Conservation (phyloP, 2,888 invertebrate species). For the Scaptomyza tumidula region DNA sequence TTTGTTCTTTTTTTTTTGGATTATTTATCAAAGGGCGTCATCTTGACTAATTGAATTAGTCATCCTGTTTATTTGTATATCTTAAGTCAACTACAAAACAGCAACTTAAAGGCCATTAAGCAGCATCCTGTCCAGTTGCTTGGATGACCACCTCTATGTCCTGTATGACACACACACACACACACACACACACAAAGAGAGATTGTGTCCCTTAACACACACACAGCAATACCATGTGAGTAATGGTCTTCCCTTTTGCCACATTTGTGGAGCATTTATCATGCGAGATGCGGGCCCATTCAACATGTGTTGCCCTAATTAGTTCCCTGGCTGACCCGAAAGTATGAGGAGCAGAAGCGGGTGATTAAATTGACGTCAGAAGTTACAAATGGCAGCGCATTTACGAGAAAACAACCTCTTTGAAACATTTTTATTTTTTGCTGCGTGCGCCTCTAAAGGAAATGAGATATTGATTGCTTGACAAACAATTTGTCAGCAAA, state of each 20-base stretch:
- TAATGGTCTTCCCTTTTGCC: slow-evolving; percentile 56
- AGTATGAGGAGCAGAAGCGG: not conserved
- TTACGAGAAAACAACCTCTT: slow-evolving; percentile 32
- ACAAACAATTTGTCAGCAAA: slow-evolving; percentile 10
- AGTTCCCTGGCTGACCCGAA: slow-evolving; percentile 34
- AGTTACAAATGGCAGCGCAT: slow-evolving; percentile 46
- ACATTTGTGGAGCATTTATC: slow-evolving; percentile 65
- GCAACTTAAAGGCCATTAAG: slow-evolving; percentile 19
- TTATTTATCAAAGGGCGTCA: slow-evolving; percentile 13
- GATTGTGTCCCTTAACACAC: slow-evolving; percentile 16
- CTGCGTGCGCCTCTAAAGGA: slow-evolving; percentile 2
- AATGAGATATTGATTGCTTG: slow-evolving; percentile 45
- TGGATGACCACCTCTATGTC: slow-evolving; percentile 18
- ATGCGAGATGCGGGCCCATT: slow-evolving; percentile 38
- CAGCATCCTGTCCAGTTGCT: slow-evolving; percentile 21
- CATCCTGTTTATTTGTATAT: slow-evolving; percentile 19
- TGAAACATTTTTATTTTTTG: slow-evolving; percentile 34
- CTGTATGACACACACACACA: slow-evolving; percentile 11
- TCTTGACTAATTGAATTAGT: slow-evolving; percentile 29
- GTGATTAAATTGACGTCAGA: slow-evolving; percentile 57
- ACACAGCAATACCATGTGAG: slow-evolving; percentile 42
- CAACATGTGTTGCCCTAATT: slow-evolving; percentile 72
- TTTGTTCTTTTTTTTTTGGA: not conserved
- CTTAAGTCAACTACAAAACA: slow-evolving; percentile 17
- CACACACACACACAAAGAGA: slow-evolving; percentile 1